Percentiles rank a stretch among this genome's conserved stretches.
Evolutionary conservation across 2,888 invertebrate genomes (phyloP).

Genomic region (Steinernema scapterisci): DNA sequence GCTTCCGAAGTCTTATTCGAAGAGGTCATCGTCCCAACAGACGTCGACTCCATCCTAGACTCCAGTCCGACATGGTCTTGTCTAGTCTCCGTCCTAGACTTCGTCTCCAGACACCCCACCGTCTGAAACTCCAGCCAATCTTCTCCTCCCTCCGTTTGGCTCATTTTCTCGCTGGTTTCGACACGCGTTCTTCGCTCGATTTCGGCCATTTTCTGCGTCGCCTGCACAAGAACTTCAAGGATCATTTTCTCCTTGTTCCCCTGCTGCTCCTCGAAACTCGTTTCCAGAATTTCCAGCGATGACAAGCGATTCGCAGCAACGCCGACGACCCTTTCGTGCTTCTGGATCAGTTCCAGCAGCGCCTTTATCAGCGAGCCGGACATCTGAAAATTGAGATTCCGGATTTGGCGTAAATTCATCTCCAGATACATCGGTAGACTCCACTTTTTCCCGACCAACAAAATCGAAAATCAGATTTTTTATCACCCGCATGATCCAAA

Average conservation of each 20-base stretch:
- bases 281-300: background rate
- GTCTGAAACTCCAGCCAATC: no score
- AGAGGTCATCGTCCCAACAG: background rate
- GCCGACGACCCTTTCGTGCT: background rate
- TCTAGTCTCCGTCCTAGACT: no score
- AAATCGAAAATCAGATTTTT: no score
- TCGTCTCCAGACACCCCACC: no score
- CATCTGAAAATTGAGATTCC: background rate
- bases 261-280: background rate
- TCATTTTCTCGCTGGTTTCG: background rate
- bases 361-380: background rate
- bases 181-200: background rate
- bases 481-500: background rate
- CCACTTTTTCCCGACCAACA: background rate
- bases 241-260: background rate
- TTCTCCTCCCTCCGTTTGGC: background rate
- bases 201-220: background rate
- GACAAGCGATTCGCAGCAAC: background rate
- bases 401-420: background rate
- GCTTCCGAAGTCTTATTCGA: background rate
- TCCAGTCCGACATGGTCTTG: no score
- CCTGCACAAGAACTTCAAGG: background rate
- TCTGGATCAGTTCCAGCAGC: background rate
- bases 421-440: background rate
- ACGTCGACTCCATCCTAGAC: background rate